phyloP scores from a whole-genome alignment of 2,888 invertebrate species.

The Drosophila suboccidentalis region DNA sequence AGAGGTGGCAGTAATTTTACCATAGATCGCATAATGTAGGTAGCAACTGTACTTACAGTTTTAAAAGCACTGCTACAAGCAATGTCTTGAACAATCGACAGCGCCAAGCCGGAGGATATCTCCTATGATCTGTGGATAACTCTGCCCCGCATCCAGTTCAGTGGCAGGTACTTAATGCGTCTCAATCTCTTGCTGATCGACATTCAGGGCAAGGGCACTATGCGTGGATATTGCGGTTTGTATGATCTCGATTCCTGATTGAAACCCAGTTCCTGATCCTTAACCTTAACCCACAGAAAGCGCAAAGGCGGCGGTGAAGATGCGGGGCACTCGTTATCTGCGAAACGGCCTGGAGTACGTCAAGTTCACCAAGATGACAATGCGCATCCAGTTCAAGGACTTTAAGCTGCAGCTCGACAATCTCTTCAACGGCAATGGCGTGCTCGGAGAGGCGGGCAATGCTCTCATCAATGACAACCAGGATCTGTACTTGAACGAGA shows the following conservation, averaged over 20 bases:
- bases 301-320: conserved; percentile 83
- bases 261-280: not conserved
- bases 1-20: conserved; percentile 85
- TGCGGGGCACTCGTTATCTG: conserved; percentile 82
- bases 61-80: not conserved
- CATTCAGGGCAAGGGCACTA: conserved; percentile 84
- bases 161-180: conserved; percentile 83
- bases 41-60: not conserved
- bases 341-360: conserved; percentile 83
- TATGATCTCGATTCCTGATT: not conserved
- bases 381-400: conserved; percentile 82
- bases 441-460: conserved; percentile 84
- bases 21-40: conserved; percentile 84
- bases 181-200: conserved; percentile 84
- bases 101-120: conserved; percentile 82
- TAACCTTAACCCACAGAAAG: conserved; percentile 72
- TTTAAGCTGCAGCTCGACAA: conserved; percentile 84
- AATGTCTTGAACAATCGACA: conserved; percentile 39
- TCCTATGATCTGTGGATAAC: conserved; percentile 84
- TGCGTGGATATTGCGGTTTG: conserved; percentile 83
- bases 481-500: conserved; percentile 84
- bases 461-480: conserved; percentile 84
- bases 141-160: conserved; percentile 83
- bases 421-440: conserved; percentile 84
- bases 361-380: conserved; percentile 82